A percentile compares a stretch with the other conserved stretches of the same genome.
phyloP scores from a whole-genome alignment of 2,888 invertebrate species.

The Notodonta dromedarius region DNA sequence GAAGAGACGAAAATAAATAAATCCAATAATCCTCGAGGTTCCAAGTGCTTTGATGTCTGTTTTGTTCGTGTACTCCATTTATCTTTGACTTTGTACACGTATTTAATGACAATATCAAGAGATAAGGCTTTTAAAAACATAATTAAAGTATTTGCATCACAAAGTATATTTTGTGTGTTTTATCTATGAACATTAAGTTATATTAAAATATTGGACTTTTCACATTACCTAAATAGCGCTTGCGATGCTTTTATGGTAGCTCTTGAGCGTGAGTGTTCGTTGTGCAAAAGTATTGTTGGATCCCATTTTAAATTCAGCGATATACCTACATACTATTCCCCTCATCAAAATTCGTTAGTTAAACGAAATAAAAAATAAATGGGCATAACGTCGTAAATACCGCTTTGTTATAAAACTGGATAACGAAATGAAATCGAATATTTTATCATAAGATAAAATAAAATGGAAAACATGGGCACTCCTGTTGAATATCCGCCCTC shows the following conservation, averaged over 20 bases:
- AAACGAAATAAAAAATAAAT: neutral
- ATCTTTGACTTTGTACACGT: slow-evolving; percentile 29
- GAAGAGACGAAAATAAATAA: slow-evolving; percentile 50
- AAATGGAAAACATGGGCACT: slow-evolving; percentile 7
- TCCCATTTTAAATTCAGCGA: too few relatives aligned
- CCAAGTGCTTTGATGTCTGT: slow-evolving; percentile 53
- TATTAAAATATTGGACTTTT: too few relatives aligned
- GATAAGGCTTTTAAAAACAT: neutral
- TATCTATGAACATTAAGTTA: too few relatives aligned
- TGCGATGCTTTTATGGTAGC: too few relatives aligned
- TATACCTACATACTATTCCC: too few relatives aligned
- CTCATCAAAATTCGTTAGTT: neutral
- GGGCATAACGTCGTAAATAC: slow-evolving; percentile 5
- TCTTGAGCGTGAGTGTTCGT: too few relatives aligned
- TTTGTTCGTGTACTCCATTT: slow-evolving; percentile 41
- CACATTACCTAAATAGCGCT: too few relatives aligned
- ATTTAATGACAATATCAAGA: slow-evolving; percentile 8
- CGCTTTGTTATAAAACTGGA: slow-evolving; percentile 19
- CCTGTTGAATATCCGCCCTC: slow-evolving; percentile 18
- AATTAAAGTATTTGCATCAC: neutral
- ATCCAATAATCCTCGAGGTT: slow-evolving; percentile 56
- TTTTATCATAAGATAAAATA: slow-evolving; percentile 20
- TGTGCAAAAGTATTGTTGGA: too few relatives aligned
- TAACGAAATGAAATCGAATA: slow-evolving; percentile 3
- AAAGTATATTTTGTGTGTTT: neutral